These are phyloP conservation scores for Acleris sparsana DNA, from an alignment of 2,888 invertebrate species.

Conservation along the genomic window DNA sequence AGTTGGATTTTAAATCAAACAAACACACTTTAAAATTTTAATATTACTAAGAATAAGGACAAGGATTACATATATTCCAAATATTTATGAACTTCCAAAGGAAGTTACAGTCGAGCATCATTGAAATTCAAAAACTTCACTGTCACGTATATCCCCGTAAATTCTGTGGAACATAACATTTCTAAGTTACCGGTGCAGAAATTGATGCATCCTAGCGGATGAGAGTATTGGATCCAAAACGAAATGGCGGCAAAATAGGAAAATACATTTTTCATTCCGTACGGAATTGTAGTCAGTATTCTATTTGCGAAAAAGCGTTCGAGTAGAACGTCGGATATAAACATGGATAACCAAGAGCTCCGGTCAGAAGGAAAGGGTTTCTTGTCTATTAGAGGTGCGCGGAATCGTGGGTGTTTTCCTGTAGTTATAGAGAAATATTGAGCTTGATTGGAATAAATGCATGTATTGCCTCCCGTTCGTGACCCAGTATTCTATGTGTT, in stretches of 20 bases:
- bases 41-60: too few relatives aligned
- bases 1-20: too few relatives aligned
- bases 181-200: constrained; percentile 27
- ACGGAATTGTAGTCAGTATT: constrained; percentile 2
- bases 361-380: background rate
- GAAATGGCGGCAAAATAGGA: constrained; percentile 9
- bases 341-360: background rate
- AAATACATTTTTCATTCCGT: constrained; percentile 13
- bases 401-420: background rate
- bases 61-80: too few relatives aligned
- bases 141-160: constrained; percentile 12
- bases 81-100: too few relatives aligned
- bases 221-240: constrained; percentile 7
- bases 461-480: too few relatives aligned
- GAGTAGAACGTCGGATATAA: background rate
- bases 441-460: too few relatives aligned
- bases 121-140: background rate
- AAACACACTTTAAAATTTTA: too few relatives aligned
- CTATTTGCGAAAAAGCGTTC: constrained; percentile 8
- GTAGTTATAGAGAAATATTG: background rate
- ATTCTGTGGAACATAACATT: constrained; percentile 8
- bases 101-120: background rate
- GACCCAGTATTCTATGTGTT: too few relatives aligned
- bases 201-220: constrained; percentile 7
- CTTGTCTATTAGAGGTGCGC: background rate